These are phyloP conservation scores for Spodoptera litura DNA, from an alignment of 1,140 invertebrate genomes.

Conservation along the genomic window DNA sequence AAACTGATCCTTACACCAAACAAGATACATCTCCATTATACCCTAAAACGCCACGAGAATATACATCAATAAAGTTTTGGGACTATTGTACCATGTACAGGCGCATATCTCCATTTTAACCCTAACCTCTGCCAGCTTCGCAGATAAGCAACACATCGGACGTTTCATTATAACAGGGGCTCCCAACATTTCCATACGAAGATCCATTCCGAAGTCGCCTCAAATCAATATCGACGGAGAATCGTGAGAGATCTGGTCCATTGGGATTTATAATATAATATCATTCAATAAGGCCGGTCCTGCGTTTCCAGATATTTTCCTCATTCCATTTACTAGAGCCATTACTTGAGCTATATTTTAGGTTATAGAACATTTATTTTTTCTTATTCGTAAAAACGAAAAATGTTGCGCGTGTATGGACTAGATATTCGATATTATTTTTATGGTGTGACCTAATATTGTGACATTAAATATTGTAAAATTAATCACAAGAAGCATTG, in stretches of 20 bases:
- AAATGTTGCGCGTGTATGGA: not conserved
- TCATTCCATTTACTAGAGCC: slow-evolving; percentile 3
- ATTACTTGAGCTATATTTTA: slow-evolving; percentile 22
- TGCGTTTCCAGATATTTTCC: slow-evolving; percentile 28
- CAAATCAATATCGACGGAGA: slow-evolving; percentile 42
- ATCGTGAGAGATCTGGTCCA: slow-evolving; percentile 24
- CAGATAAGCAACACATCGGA: slow-evolving; percentile 25
- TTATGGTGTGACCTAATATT: no score
- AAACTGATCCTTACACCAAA: not conserved
- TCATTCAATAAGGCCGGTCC: slow-evolving; percentile 39
- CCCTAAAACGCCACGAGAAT: not conserved
- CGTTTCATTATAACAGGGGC: slow-evolving; percentile 29
- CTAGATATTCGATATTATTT: not conserved
- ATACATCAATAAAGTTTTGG: not conserved
- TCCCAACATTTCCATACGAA: slow-evolving; percentile 15
- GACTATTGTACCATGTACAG: not conserved
- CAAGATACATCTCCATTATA: not conserved
- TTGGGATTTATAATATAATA: slow-evolving; percentile 49
- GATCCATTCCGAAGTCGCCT: slow-evolving; percentile 15
- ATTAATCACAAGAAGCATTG: no score
- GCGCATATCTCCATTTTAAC: not conserved
- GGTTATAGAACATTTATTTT: not conserved
- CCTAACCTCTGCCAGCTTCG: not conserved
- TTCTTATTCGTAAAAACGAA: not conserved
- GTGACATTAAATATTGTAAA: no score